A percentile compares a stretch with the other conserved stretches of the same genome.
These are phyloP conservation scores for Melanotaenia pygmaea DNA, from an alignment of 2,797 vertebrate species.

Conservation along the genomic window DNA sequence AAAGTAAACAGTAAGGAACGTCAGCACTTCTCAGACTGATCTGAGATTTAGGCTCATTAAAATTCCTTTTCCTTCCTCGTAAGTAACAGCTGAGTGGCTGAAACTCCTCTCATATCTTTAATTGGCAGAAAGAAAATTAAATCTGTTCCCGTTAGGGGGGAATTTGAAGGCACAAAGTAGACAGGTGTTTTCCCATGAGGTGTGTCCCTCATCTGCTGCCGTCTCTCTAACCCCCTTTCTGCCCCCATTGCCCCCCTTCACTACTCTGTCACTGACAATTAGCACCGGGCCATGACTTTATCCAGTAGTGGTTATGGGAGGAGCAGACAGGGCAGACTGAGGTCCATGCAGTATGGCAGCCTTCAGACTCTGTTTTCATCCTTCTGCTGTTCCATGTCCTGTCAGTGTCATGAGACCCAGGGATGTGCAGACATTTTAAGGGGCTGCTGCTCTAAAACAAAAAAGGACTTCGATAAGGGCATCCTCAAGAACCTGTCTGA, in stretches of 20 bases:
- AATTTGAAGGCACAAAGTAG: constrained; percentile 32
- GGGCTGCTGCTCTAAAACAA: too few relatives aligned
- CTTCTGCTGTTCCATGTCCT: neutral
- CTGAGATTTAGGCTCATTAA: constrained; percentile 21
- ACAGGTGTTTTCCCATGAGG: constrained; percentile 60
- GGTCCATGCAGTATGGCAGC: constrained; percentile 38
- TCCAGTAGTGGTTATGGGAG: constrained; percentile 60
- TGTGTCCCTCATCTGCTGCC: constrained; percentile 26
- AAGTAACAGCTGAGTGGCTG: constrained; percentile 13
- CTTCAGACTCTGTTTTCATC: constrained; percentile 28
- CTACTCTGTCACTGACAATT: constrained; percentile 65
- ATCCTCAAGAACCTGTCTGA: too few relatives aligned
- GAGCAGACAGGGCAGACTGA: constrained; percentile 53
- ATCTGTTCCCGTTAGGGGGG: constrained; percentile 5
- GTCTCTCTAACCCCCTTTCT: constrained; percentile 12
- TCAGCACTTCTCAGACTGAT: neutral
- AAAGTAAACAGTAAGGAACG: neutral
- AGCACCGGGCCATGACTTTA: constrained; percentile 67
- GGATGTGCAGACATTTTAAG: too few relatives aligned
- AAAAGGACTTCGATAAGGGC: too few relatives aligned
- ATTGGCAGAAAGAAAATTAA: constrained; percentile 23
- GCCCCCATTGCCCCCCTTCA: constrained; percentile 29
- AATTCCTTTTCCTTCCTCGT: neutral
- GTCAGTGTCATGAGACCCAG: neutral
- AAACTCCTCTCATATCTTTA: constrained; percentile 14